phyloP scores from a whole-genome alignment of 2,888 invertebrate genomes.

The Eilema caniola region DNA sequence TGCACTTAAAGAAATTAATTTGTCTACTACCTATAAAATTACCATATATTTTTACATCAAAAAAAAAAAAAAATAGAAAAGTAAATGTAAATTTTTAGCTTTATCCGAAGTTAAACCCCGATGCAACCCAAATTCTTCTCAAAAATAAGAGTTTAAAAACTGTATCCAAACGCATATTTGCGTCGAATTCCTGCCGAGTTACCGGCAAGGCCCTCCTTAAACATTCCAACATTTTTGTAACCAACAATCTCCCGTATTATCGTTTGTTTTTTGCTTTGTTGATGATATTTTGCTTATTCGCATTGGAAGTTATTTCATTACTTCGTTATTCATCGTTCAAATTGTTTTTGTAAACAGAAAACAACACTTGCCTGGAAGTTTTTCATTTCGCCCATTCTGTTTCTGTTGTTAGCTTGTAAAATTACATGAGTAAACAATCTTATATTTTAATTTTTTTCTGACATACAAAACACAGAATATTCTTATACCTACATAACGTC shows the following conservation, averaged over 20 bases:
- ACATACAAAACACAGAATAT: neutral
- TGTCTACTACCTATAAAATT: neutral
- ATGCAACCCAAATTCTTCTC: neutral
- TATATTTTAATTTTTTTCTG: neutral
- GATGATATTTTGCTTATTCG: constrained; percentile 72
- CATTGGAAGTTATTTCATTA: constrained; percentile 71
- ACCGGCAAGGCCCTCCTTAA: constrained; percentile 41
- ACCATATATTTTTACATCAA: neutral
- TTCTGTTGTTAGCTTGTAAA: constrained; percentile 43
- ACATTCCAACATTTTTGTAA: constrained; percentile 68
- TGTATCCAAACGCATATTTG: constrained; percentile 64
- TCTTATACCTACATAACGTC: neutral
- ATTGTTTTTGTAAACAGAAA: constrained; percentile 73
- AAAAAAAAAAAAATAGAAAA: neutral
- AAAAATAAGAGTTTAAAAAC: constrained; percentile 54
- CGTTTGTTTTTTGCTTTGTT: constrained; percentile 72
- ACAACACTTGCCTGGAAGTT: constrained; percentile 55
- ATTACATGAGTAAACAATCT: constrained; percentile 35
- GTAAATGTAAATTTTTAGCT: neutral
- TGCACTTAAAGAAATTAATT: no score
- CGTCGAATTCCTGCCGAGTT: constrained; percentile 61
- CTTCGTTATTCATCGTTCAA: constrained; percentile 66
- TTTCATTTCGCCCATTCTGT: constrained; percentile 50
- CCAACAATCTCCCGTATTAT: constrained; percentile 64
- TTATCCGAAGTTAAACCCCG: neutral